Percentiles rank a stretch among this genome's conserved stretches.
Conservation (phyloP, 2,888 invertebrate genomes). For the Teinopalpus imperialis region DNA sequence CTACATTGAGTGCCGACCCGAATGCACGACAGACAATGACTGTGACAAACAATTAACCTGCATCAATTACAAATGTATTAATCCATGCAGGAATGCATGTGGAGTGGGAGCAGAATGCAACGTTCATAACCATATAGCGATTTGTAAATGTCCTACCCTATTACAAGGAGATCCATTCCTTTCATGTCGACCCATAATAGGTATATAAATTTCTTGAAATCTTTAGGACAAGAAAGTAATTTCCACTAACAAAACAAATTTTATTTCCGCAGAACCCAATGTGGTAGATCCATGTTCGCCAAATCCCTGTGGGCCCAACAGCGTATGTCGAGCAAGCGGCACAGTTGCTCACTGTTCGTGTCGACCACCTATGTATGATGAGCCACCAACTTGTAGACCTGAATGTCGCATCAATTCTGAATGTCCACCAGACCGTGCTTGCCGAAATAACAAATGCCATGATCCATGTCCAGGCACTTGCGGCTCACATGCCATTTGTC, state of each 20-base stretch:
- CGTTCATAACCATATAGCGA: conserved; percentile 89
- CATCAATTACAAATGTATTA: conserved; percentile 86
- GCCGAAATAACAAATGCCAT: conserved; percentile 84
- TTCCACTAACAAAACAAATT: background rate
- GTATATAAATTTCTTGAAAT: conserved; percentile 44
- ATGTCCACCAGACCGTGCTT: conserved; percentile 84
- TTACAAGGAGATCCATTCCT: conserved; percentile 91
- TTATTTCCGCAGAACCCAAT: conserved; percentile 43
- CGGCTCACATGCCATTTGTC: conserved; percentile 87
- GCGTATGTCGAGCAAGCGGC: conserved; percentile 85
- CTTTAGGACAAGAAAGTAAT: background rate
- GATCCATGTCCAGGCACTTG: conserved; percentile 90
- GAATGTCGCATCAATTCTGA: conserved; percentile 88
- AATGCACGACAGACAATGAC: conserved; percentile 88
- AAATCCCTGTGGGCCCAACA: conserved; percentile 87
- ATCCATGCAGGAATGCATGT: conserved; percentile 88
- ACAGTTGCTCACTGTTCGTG: conserved; percentile 87
- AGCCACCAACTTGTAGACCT: conserved; percentile 89
- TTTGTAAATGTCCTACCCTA: conserved; percentile 87
- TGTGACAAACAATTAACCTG: conserved; percentile 87
- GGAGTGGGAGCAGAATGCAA: conserved; percentile 87
- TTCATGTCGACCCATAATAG: conserved; percentile 82
- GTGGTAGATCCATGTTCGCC: conserved; percentile 83
- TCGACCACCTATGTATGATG: conserved; percentile 84
- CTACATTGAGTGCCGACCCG: conserved; percentile 86